phyloP scores from a whole-genome alignment of 2,888 invertebrate species.

The Caenorhabditis sulstoni region DNA sequence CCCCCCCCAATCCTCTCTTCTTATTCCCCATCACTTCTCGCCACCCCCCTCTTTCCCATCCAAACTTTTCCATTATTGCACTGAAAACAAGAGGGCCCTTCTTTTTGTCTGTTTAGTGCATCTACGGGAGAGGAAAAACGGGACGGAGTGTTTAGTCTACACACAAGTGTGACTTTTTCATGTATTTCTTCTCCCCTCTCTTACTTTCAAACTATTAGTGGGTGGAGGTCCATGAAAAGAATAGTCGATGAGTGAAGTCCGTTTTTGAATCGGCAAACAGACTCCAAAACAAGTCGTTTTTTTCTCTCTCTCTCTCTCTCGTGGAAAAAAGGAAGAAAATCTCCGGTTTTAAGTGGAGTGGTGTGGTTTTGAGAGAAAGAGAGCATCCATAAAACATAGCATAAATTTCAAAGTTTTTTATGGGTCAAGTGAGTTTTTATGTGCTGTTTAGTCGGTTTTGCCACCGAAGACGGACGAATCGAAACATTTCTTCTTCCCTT shows the following conservation, averaged over 20 bases:
- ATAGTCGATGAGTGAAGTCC: too few relatives aligned
- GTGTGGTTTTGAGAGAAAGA: too few relatives aligned
- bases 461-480: too few relatives aligned
- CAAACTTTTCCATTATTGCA: constrained; percentile 57
- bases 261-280: background rate
- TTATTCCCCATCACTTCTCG: constrained; percentile 7
- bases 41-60: constrained; percentile 11
- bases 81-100: constrained; percentile 53
- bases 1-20: constrained; percentile 11
- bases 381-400: constrained; percentile 16
- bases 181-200: background rate
- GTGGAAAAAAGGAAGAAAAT: too few relatives aligned
- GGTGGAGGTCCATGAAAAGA: too few relatives aligned
- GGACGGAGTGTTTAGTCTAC: constrained; percentile 15
- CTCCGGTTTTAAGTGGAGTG: too few relatives aligned
- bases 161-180: constrained; percentile 11
- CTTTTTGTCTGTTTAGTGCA: constrained; percentile 23
- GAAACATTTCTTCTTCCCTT: constrained; percentile 33
- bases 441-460: too few relatives aligned
- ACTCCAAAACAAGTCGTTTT: too few relatives aligned
- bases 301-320: too few relatives aligned
- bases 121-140: background rate
- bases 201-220: too few relatives aligned
- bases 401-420: constrained; percentile 30
- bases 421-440: constrained; percentile 13